Conservation (phyloP, 2,888 invertebrate genomes). For the Hirtodrosophila trivittata region DNA sequence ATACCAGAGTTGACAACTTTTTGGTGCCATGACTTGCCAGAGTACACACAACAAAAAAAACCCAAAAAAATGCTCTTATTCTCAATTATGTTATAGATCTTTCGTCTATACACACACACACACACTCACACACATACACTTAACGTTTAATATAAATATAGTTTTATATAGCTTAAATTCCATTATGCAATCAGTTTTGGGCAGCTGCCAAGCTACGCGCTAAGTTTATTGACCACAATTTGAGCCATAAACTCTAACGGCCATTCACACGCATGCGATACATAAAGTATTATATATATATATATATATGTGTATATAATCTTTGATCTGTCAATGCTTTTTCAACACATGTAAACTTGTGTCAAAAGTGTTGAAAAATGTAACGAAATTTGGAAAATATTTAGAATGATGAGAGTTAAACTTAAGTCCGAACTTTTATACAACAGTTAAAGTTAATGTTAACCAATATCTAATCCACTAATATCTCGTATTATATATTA, state of each 20-base stretch:
- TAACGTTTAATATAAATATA: slow-evolving; percentile 26
- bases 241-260: slow-evolving; percentile 25
- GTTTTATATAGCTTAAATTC: slow-evolving; percentile 51
- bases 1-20: slow-evolving; percentile 64
- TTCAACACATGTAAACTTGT: too few relatives aligned
- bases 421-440: too few relatives aligned
- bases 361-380: too few relatives aligned
- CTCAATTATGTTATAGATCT: slow-evolving; percentile 77
- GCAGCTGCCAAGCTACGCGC: slow-evolving; percentile 65
- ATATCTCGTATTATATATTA: too few relatives aligned
- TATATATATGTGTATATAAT: too few relatives aligned
- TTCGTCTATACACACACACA: slow-evolving; percentile 16
- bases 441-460: too few relatives aligned
- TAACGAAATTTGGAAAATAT: too few relatives aligned
- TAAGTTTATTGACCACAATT: slow-evolving; percentile 73
- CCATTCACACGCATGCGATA: slow-evolving; percentile 24
- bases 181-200: slow-evolving; percentile 72
- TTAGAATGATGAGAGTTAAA: too few relatives aligned
- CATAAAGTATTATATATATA: neutral
- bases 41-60: slow-evolving; percentile 17
- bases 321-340: too few relatives aligned
- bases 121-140: neutral
- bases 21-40: slow-evolving; percentile 67
- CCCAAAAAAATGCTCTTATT: slow-evolving; percentile 72
- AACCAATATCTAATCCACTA: too few relatives aligned